A percentile compares a stretch with the other conserved stretches of the same genome.
phyloP scores from a whole-genome alignment of 2,888 invertebrate species.

The Scaeva pyrastri region DNA sequence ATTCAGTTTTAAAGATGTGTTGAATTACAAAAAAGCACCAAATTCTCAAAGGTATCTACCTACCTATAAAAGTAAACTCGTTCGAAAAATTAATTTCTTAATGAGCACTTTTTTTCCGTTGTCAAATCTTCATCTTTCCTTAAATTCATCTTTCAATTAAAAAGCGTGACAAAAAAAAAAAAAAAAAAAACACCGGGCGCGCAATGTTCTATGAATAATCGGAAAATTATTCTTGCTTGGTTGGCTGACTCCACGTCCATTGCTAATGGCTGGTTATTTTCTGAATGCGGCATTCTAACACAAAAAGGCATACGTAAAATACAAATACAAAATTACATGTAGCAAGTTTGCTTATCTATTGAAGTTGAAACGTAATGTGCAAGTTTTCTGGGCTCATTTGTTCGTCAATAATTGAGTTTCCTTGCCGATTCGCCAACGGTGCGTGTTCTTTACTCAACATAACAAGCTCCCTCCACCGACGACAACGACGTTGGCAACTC shows the following conservation, averaged over 20 bases:
- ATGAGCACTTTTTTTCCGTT: neutral
- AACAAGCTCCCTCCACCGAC: neutral
- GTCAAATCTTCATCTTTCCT: neutral
- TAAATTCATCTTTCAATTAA: neutral
- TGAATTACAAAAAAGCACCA: no score
- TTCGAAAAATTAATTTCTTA: no score
- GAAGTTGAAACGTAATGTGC: neutral
- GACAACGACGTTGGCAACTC: neutral
- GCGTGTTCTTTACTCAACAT: neutral
- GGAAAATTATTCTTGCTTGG: constrained; percentile 35
- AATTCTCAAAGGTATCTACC: no score
- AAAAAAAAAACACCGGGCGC: constrained; percentile 16
- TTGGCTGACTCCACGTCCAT: constrained; percentile 5
- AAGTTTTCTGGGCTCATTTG: constrained; percentile 2
- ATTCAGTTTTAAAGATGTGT: no score
- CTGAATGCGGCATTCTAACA: neutral
- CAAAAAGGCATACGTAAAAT: constrained; percentile 4
- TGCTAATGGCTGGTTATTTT: neutral
- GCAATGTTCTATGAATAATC: constrained; percentile 35
- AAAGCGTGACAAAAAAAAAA: neutral
- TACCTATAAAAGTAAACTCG: no score
- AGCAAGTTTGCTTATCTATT: neutral
- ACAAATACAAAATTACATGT: neutral
- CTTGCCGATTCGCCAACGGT: neutral
- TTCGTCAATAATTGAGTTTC: neutral